A percentile compares a stretch with the other conserved stretches of the same genome.
Evolutionary conservation across 2,113 vertebrate species (phyloP).

Genomic region (Petrocephalus zakoni): DNA sequence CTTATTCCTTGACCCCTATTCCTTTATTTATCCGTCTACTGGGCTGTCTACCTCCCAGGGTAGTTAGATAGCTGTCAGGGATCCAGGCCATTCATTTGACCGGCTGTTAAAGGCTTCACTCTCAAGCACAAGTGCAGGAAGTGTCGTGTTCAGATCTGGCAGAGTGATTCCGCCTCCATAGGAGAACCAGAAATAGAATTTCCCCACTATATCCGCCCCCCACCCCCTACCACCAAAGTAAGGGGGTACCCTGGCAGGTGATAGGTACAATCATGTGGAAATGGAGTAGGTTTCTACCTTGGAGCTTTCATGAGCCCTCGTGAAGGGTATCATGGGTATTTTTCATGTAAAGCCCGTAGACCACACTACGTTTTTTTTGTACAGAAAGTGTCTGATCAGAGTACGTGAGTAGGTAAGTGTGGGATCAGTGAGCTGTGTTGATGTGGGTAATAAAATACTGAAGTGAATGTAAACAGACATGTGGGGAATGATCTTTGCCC

Average conservation of each 20-base stretch:
- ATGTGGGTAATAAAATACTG: background rate
- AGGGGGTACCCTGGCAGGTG: background rate
- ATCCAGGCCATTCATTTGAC: background rate
- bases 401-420: background rate
- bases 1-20: background rate
- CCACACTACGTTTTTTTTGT: background rate
- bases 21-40: background rate
- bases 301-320: background rate
- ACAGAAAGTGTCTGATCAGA: background rate
- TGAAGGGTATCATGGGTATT: background rate
- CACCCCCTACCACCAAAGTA: background rate
- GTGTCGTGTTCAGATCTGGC: background rate
- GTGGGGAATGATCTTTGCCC: background rate
- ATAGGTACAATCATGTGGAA: background rate
- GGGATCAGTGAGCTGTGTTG: background rate
- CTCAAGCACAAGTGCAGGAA: background rate
- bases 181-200: background rate
- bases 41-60: background rate
- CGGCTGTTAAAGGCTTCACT: background rate
- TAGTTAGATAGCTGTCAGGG: background rate
- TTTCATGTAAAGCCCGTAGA: background rate
- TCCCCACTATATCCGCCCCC: background rate
- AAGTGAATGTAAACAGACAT: background rate
- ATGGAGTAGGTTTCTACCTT: background rate
- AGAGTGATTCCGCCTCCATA: background rate